Conservation (phyloP, 2,797 vertebrate species). For the Scleropages formosus region DNA sequence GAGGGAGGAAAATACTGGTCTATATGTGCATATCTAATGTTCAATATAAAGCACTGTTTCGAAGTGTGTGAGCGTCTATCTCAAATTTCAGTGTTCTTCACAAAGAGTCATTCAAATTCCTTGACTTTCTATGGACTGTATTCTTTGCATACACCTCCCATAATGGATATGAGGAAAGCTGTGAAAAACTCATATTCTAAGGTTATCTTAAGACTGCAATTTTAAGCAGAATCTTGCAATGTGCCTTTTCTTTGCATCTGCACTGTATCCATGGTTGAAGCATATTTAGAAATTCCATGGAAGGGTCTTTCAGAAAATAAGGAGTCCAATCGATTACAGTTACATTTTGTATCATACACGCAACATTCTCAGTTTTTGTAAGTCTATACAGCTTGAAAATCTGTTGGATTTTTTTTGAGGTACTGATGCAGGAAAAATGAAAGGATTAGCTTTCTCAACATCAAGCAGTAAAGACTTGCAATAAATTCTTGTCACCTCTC, state of each 20-base stretch:
- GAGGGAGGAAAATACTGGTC: constrained; percentile 46
- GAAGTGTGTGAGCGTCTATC: background rate
- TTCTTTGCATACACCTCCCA: background rate
- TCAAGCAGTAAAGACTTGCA: too few relatives aligned
- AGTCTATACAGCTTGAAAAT: too few relatives aligned
- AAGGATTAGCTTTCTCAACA: too few relatives aligned
- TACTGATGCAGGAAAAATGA: too few relatives aligned
- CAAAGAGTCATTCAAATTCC: background rate
- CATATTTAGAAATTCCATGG: background rate
- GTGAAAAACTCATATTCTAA: background rate
- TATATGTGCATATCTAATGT: constrained; percentile 55
- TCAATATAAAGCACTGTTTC: constrained; percentile 10
- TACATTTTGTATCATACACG: too few relatives aligned
- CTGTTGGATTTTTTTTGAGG: too few relatives aligned
- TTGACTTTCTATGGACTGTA: background rate
- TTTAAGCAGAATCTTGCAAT: background rate
- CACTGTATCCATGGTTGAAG: background rate
- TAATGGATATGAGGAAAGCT: background rate
- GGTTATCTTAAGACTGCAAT: background rate
- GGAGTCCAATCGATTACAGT: background rate
- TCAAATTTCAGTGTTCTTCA: too few relatives aligned
- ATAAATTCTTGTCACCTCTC: too few relatives aligned
- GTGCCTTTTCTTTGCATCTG: background rate
- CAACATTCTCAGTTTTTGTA: too few relatives aligned
- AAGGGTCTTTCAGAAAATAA: background rate